phyloP scores from a whole-genome alignment of 2,888 invertebrate genomes.

The Acrocera orbiculus region DNA sequence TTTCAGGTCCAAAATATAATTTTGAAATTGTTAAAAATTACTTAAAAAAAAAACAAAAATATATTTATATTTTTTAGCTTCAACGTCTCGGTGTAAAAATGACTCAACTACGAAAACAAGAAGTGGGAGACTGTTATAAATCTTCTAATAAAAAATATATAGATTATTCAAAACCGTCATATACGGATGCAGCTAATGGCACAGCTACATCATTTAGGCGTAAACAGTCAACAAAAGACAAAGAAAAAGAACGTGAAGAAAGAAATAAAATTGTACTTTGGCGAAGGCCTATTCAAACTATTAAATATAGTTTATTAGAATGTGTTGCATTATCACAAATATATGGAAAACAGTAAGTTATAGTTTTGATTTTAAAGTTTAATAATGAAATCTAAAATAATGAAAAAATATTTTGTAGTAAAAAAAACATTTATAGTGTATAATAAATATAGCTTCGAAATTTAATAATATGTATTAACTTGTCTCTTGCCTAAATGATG shows the following conservation, averaged over 20 bases:
- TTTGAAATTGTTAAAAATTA: too few relatives aligned
- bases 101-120: conserved; percentile 15
- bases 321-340: conserved; percentile 42
- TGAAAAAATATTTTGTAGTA: too few relatives aligned
- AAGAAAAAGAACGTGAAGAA: conserved; percentile 38
- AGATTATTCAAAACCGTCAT: conserved; percentile 6
- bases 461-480: too few relatives aligned
- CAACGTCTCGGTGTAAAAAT: conserved; percentile 16
- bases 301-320: conserved; percentile 66
- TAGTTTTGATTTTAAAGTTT: neutral
- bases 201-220: conserved; percentile 19
- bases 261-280: conserved; percentile 54
- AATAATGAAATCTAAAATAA: too few relatives aligned
- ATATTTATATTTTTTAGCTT: conserved; percentile 10
- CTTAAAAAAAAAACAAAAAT: too few relatives aligned
- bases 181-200: conserved; percentile 9
- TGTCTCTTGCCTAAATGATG: too few relatives aligned
- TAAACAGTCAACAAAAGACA: conserved; percentile 19
- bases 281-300: conserved; percentile 59
- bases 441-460: too few relatives aligned
- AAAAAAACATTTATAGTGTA: too few relatives aligned
- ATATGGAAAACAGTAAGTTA: conserved; percentile 39
- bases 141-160: conserved; percentile 8
- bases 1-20: too few relatives aligned
- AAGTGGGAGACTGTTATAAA: conserved; percentile 3